phyloP scores from a whole-genome alignment of 2,888 invertebrate species.

The Eupithecia dodoneata region DNA sequence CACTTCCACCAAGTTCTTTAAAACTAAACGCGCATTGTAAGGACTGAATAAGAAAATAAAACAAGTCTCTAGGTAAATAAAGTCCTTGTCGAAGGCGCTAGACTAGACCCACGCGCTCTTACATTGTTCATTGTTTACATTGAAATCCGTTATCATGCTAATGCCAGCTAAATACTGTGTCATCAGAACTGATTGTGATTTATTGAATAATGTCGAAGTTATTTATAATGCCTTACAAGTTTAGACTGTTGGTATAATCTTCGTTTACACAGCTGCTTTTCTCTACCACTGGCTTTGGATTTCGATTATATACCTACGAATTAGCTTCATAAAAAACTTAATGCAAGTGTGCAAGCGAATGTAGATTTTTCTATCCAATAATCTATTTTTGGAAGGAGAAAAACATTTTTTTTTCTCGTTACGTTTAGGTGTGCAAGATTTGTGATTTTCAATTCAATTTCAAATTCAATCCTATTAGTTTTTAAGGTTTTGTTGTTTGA shows the following conservation, averaged over 20 bases:
- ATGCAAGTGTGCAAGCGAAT: neutral
- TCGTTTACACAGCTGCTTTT: neutral
- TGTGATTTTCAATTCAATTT: no score
- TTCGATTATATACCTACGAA: neutral
- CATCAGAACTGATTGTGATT: slow-evolving; percentile 23
- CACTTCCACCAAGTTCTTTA: neutral
- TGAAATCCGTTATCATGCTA: slow-evolving; percentile 42
- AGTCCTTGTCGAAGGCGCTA: slow-evolving; percentile 24
- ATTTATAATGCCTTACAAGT: neutral
- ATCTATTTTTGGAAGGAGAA: neutral
- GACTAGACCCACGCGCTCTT: slow-evolving; percentile 50
- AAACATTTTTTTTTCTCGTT: no score
- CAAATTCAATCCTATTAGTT: no score
- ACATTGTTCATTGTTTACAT: slow-evolving; percentile 51
- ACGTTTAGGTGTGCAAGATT: no score
- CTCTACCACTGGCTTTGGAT: neutral
- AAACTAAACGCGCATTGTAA: neutral
- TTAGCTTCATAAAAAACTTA: neutral
- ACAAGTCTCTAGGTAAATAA: neutral
- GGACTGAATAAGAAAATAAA: neutral
- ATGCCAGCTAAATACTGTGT: slow-evolving; percentile 39
- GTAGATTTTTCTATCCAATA: neutral
- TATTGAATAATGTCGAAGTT: slow-evolving; percentile 18
- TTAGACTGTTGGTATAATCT: neutral
- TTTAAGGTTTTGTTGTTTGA: no score